A percentile compares a stretch with the other conserved stretches of the same genome.
Evolutionary conservation across 2,113 vertebrate genomes (phyloP).

Genomic region (Sorex fumeus): DNA sequence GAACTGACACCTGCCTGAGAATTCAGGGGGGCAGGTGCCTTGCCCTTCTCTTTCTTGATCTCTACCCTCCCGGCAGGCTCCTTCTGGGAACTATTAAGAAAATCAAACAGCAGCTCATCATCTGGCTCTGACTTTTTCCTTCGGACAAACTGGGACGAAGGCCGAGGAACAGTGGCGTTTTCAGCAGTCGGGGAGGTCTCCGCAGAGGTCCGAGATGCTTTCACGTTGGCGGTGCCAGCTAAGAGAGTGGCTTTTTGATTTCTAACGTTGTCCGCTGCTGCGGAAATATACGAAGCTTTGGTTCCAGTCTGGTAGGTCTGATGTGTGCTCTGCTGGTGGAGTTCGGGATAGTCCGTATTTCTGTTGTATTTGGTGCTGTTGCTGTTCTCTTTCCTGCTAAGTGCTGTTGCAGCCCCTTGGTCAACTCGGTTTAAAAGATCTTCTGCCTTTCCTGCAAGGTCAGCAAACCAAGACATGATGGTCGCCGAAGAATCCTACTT

Average conservation of each 20-base stretch:
- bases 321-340: conserved; percentile 79
- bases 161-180: conserved; percentile 85
- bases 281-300: conserved; percentile 90
- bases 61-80: conserved; percentile 91
- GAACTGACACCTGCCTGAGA: conserved; percentile 92
- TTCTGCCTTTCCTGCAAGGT: conserved; percentile 97
- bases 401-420: conserved; percentile 96
- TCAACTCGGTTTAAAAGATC: conserved; percentile 97
- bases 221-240: conserved; percentile 91
- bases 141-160: conserved; percentile 94
- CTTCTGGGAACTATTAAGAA: conserved; percentile 97
- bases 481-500: conserved; percentile 39
- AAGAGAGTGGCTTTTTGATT: conserved; percentile 92
- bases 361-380: conserved; percentile 78
- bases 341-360: conserved; percentile 84
- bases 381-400: conserved; percentile 89
- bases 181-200: conserved; percentile 83
- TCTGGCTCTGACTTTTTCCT: conserved; percentile 95
- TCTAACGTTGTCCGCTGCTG: conserved; percentile 95
- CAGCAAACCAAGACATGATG: conserved; percentile 97
- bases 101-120: conserved; percentile 98
- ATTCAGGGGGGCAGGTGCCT: conserved; percentile 87
- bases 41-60: conserved; percentile 90
- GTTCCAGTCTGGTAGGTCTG: conserved; percentile 84
- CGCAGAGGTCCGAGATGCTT: conserved; percentile 78